phyloP scores from a whole-genome alignment of 2,113 vertebrate species.

The Dipodomys spectabilis region DNA sequence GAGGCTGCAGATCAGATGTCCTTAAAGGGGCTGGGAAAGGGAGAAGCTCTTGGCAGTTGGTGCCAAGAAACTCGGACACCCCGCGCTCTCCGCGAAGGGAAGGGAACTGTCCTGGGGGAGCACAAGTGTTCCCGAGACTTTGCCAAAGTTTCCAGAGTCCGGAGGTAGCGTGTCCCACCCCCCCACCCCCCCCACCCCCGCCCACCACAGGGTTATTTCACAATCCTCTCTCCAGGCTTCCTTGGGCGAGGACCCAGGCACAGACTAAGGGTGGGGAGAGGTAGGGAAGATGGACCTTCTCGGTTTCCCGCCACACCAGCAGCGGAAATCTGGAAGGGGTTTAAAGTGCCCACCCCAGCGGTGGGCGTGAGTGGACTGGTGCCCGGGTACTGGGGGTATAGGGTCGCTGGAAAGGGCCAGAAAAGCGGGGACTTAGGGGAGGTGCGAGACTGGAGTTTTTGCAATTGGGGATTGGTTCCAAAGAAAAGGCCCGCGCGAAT shows the following conservation, averaged over 20 bases:
- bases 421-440: conserved; percentile 44
- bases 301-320: background rate
- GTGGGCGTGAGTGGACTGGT: background rate
- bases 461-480: background rate
- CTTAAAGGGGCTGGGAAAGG: conserved; percentile 51
- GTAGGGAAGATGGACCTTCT: background rate
- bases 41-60: conserved; percentile 2
- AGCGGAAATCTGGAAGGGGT: background rate
- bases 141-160: conserved; percentile 37
- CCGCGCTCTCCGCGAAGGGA: background rate
- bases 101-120: conserved; percentile 41
- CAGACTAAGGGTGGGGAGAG: background rate
- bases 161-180: background rate
- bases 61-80: conserved; percentile 54
- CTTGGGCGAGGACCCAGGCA: background rate
- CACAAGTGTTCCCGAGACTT: conserved; percentile 33
- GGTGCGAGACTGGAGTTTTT: conserved; percentile 1
- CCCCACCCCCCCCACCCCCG: background rate
- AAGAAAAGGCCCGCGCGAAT: background rate
- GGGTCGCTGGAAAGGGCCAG: conserved; percentile 52
- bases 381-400: background rate
- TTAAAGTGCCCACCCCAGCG: background rate
- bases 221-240: background rate
- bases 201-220: conserved; percentile 41
- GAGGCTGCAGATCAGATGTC: conserved; percentile 39